Evolutionary conservation across 2,797 vertebrate genomes (phyloP).

Genomic region (Phalloptychus januarius): DNA sequence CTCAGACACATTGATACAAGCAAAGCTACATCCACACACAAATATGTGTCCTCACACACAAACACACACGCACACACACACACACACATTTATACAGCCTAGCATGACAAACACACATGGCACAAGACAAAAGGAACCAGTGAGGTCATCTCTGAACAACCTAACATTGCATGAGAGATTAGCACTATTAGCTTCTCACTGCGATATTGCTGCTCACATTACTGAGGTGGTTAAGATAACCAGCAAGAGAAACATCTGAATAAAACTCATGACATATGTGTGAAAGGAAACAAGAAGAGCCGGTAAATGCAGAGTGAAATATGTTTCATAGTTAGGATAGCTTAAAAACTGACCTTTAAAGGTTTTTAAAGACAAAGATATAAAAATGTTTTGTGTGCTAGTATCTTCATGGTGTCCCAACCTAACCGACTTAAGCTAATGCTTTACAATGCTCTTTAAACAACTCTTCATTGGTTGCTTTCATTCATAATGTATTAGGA

Average conservation of each 20-base stretch:
- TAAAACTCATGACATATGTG: neutral
- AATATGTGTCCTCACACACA: conserved; percentile 29
- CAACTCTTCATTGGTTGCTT: neutral
- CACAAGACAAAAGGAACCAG: conserved; percentile 77
- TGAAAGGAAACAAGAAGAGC: neutral
- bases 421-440: neutral
- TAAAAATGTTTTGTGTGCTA: neutral
- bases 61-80: conserved; percentile 58
- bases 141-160: conserved; percentile 59
- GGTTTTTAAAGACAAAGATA: neutral
- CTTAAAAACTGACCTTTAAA: neutral
- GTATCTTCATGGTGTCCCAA: neutral
- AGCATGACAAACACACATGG: conserved; percentile 76
- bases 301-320: neutral
- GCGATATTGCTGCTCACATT: neutral
- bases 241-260: neutral
- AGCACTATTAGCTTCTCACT: conserved; percentile 41
- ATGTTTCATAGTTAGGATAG: neutral
- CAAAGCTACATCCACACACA: conserved; percentile 65
- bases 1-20: conserved; percentile 74
- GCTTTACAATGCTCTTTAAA: neutral
- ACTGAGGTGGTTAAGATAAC: conserved; percentile 4
- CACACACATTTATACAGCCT: conserved; percentile 69
- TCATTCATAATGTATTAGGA: neutral
- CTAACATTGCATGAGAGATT: conserved; percentile 37